Conservation (phyloP, 2,113 vertebrate species). For the Neodon shergylaensis region DNA sequence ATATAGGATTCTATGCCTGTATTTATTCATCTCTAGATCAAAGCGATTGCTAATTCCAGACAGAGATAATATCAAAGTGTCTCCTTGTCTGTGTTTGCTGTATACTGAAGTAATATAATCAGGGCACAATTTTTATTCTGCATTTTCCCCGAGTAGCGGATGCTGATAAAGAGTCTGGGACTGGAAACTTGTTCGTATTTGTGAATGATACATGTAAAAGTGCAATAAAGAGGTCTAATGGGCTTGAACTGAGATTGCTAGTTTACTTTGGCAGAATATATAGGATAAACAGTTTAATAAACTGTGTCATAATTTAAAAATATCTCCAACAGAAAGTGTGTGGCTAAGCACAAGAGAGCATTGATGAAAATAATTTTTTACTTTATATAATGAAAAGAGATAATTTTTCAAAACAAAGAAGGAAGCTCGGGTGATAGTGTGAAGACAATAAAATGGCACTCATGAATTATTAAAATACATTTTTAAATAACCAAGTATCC, state of each 20-base stretch:
- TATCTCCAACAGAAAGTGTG: conserved; percentile 35
- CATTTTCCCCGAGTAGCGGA: conserved; percentile 37
- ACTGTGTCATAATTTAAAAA: neutral
- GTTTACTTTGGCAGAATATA: conserved; percentile 16
- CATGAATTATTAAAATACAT: conserved; percentile 52
- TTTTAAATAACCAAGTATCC: neutral
- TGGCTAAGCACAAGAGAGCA: neutral
- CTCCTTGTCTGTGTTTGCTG: neutral
- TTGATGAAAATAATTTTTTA: conserved; percentile 7
- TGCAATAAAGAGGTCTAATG: neutral
- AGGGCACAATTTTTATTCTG: conserved; percentile 40
- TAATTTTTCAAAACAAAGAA: conserved; percentile 62
- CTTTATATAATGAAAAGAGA: conserved; percentile 29
- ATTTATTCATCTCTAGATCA: conserved; percentile 38
- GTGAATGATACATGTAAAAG: conserved; percentile 51
- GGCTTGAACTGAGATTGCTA: conserved; percentile 23
- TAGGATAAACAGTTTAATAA: conserved; percentile 39
- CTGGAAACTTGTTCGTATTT: conserved; percentile 11
- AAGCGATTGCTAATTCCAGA: neutral
- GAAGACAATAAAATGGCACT: conserved; percentile 36
- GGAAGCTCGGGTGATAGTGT: neutral
- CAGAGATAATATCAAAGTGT: neutral
- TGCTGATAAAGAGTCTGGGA: neutral
- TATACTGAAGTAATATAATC: neutral
- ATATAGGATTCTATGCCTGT: conserved; percentile 9